These are phyloP conservation scores for Chondrosia reniformis DNA, from an alignment of 37 sponge, comb jelly and placozoan genomes.

Conservation along the genomic window DNA sequence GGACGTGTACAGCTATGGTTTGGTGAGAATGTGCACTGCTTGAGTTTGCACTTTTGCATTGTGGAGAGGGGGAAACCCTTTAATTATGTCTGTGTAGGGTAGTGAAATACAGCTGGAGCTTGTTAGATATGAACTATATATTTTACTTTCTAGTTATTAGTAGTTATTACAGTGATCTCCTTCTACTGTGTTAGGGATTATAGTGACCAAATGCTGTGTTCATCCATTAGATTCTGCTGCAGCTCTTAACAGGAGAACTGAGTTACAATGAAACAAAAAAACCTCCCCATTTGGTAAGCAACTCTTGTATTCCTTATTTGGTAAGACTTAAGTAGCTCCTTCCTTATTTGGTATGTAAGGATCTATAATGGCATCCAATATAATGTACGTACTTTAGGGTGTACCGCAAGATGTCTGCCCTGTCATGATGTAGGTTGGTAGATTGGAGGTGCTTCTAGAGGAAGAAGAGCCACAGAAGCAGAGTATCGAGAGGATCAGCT, in stretches of 20 bases:
- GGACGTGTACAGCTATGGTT: not conserved
- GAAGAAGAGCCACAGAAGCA: not conserved
- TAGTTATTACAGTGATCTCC: not conserved
- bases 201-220: not conserved
- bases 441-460: slow-evolving; percentile 1
- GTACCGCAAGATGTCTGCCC: no score
- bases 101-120: no score
- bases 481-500: not conserved
- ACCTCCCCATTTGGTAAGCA: not conserved
- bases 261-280: not conserved
- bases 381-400: no score
- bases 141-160: not conserved
- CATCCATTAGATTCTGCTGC: not conserved
- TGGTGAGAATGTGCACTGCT: no score
- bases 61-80: no score
- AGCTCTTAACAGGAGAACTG: not conserved
- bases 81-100: no score
- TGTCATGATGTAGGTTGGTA: not conserved
- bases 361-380: no score
- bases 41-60: no score
- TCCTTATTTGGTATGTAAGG: no score
- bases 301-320: not conserved
- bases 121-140: not conserved
- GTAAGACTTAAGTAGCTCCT: not conserved
- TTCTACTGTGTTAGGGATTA: not conserved